phyloP scores from a whole-genome alignment of 2,113 vertebrate species.

The Tilapia sparmanii region DNA sequence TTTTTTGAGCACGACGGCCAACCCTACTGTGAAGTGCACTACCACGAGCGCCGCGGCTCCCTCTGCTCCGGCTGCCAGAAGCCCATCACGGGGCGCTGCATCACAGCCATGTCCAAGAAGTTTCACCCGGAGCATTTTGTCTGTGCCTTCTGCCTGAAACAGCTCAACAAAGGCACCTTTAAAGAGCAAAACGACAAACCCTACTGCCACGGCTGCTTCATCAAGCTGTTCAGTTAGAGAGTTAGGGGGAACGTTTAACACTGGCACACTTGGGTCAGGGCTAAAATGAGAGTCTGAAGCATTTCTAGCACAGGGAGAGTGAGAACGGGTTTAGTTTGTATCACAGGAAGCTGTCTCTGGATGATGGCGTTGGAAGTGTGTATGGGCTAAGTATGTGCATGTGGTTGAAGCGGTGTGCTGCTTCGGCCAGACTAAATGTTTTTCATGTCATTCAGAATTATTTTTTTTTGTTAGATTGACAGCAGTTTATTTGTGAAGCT shows the following conservation, averaged over 20 bases:
- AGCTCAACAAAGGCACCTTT: conserved; percentile 99
- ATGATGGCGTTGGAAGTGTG: conserved; percentile 9
- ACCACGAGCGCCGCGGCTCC: conserved; percentile 91
- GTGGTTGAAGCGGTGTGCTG: background rate
- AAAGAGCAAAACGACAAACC: conserved; percentile 99
- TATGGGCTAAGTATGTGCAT: conserved; percentile 28
- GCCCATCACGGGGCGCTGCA: conserved; percentile 97
- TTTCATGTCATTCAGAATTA: background rate
- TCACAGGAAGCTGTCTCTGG: background rate
- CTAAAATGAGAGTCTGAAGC: background rate
- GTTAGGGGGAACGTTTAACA: background rate
- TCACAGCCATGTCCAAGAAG: conserved; percentile 98
- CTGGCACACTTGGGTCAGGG: background rate
- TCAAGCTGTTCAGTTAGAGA: conserved; percentile 95
- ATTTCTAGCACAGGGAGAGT: background rate
- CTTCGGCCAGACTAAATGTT: background rate
- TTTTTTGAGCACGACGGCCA: conserved; percentile 98
- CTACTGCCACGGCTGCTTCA: conserved; percentile 96
- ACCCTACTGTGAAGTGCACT: conserved; percentile 98
- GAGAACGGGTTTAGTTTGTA: background rate
- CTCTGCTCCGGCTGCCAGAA: conserved; percentile 98
- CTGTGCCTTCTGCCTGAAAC: conserved; percentile 98
- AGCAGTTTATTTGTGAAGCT: background rate
- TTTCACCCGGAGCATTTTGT: conserved; percentile 99
- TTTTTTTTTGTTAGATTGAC: background rate